Evolutionary conservation across 2,888 invertebrate species (phyloP).

Genomic region (Baronia brevicornis): DNA sequence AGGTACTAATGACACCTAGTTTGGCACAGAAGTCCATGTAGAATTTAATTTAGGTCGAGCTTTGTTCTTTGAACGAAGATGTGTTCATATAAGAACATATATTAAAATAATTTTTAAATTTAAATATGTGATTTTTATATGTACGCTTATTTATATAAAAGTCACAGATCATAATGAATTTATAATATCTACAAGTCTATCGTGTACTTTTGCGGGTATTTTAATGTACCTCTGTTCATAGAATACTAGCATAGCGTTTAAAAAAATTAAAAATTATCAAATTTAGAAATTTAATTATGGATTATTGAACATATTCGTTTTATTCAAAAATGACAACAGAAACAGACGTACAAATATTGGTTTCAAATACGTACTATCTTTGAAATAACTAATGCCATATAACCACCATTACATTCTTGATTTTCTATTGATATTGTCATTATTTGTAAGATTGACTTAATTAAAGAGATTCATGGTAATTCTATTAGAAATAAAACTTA

Average conservation of each 20-base stretch:
- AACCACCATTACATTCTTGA: slow-evolving; percentile 18
- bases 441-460: slow-evolving; percentile 34
- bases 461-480: slow-evolving; percentile 24
- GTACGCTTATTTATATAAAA: no score
- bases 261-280: no score
- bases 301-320: not conserved
- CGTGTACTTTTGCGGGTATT: no score
- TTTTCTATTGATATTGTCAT: slow-evolving; percentile 32
- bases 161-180: no score
- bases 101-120: slow-evolving; percentile 22
- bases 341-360: slow-evolving; percentile 6
- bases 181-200: no score
- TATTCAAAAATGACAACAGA: slow-evolving; percentile 4
- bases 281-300: not conserved
- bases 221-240: no score
- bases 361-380: slow-evolving; percentile 16
- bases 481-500: slow-evolving; percentile 39
- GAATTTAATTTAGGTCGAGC: slow-evolving; percentile 18
- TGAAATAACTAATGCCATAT: slow-evolving; percentile 18
- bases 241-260: no score
- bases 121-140: no score
- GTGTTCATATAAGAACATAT: slow-evolving; percentile 16
- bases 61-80: slow-evolving; percentile 14
- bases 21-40: slow-evolving; percentile 58
- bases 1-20: slow-evolving; percentile 49